phyloP scores from a whole-genome alignment of 2,888 invertebrate genomes.

The Amphipoea oculea region DNA sequence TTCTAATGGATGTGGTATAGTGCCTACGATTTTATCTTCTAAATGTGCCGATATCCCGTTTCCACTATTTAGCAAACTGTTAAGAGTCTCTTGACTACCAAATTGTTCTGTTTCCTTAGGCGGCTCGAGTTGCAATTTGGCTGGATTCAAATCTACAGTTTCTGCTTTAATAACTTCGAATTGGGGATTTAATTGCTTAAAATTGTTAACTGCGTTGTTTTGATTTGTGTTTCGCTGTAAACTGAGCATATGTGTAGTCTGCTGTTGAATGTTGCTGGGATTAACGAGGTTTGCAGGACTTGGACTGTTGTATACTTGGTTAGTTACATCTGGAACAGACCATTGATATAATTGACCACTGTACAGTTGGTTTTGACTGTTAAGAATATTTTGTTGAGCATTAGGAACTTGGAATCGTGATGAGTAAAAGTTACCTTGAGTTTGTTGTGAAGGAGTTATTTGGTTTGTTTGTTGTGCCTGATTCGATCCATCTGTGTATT shows the following conservation, averaged over 20 bases:
- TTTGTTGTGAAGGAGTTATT: constrained; percentile 69
- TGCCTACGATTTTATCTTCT: constrained; percentile 80
- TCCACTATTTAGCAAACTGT: constrained; percentile 75
- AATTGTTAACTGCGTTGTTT: constrained; percentile 44
- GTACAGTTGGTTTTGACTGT: constrained; percentile 78
- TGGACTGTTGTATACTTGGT: constrained; percentile 81
- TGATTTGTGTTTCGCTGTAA: constrained; percentile 60
- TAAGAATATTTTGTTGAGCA: constrained; percentile 60
- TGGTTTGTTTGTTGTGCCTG: constrained; percentile 67
- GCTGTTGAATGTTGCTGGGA: constrained; percentile 62
- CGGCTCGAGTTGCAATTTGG: constrained; percentile 76
- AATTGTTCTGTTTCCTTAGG: constrained; percentile 70
- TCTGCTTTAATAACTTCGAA: constrained; percentile 81
- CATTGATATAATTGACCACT: constrained; percentile 86
- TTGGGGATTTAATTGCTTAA: constrained; percentile 53
- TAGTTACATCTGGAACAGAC: constrained; percentile 85
- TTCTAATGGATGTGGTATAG: constrained; percentile 79
- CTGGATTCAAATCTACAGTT: constrained; percentile 73
- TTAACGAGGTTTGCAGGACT: constrained; percentile 70
- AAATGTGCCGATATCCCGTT: constrained; percentile 85
- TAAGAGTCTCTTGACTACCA: constrained; percentile 76
- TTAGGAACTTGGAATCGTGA: constrained; percentile 70
- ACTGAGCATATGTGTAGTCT: constrained; percentile 63
- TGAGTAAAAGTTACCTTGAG: constrained; percentile 68
- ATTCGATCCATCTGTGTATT: constrained; percentile 66